Evolutionary conservation across 2,888 invertebrate species (phyloP).

Genomic region (Hirtodrosophila histrioides): DNA sequence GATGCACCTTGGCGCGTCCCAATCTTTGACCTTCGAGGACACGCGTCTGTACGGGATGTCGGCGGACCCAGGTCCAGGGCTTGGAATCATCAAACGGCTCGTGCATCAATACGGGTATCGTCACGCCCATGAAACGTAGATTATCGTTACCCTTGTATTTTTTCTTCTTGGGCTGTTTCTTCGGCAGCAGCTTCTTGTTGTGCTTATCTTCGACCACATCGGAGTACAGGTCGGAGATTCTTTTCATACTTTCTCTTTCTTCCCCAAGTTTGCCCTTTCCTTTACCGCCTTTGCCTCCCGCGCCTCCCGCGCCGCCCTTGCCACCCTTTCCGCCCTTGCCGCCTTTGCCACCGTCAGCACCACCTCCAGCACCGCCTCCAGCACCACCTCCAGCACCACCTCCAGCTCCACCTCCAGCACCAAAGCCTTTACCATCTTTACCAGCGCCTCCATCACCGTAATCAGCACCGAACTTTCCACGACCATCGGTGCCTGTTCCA

Average conservation of each 20-base stretch:
- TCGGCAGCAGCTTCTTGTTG: background rate
- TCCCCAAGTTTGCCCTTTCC: background rate
- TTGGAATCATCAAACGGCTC: constrained; percentile 37
- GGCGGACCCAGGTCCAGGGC: constrained; percentile 50
- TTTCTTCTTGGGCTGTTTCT: constrained; percentile 10
- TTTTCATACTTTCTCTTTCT: background rate
- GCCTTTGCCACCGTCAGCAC: background rate
- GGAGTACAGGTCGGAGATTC: constrained; percentile 29
- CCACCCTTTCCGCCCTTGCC: background rate
- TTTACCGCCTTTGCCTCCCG: background rate
- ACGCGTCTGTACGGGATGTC: constrained; percentile 31
- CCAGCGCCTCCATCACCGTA: background rate
- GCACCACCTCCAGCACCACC: background rate
- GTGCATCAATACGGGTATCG: constrained; percentile 33
- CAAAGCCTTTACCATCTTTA: background rate
- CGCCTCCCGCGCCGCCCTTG: background rate
- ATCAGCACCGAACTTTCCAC: background rate
- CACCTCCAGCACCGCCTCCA: background rate
- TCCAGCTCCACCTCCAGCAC: background rate
- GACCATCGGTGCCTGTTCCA: background rate
- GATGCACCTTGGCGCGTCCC: constrained; percentile 19
- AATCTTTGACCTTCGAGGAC: constrained; percentile 11
- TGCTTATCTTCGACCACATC: constrained; percentile 26
- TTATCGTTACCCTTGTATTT: background rate
- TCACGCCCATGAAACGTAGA: constrained; percentile 12